These are phyloP conservation scores for Phlogophora meticulosa DNA, from an alignment of 2,888 invertebrate genomes.

Conservation along the genomic window DNA sequence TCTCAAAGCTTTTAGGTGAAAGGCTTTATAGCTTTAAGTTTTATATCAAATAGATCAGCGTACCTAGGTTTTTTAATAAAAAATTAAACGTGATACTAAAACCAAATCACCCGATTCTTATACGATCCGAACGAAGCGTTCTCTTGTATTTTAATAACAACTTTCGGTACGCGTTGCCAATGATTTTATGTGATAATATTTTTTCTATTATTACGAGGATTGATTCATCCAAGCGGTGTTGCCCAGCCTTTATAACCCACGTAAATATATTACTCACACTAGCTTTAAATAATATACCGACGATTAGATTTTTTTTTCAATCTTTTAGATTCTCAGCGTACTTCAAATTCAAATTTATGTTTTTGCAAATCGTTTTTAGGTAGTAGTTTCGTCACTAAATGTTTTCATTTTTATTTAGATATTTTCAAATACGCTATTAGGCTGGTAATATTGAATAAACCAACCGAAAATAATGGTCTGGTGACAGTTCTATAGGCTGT, in stretches of 20 bases:
- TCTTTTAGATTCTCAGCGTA: conserved; percentile 24
- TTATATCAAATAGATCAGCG: not conserved
- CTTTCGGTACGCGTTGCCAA: conserved; percentile 43
- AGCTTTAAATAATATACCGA: conserved; percentile 27
- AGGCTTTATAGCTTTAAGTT: not conserved
- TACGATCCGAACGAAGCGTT: not conserved
- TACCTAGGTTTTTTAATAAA: not conserved
- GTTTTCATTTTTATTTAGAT: not conserved
- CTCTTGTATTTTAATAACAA: conserved; percentile 37
- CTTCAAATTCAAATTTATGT: conserved; percentile 28
- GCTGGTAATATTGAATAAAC: conserved; percentile 28
- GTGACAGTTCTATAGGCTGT: conserved; percentile 27
- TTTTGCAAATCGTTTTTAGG: conserved; percentile 39
- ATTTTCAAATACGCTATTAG: not conserved
- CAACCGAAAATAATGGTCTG: conserved; percentile 11
- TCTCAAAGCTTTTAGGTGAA: not conserved
- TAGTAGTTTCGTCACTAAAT: conserved; percentile 17
- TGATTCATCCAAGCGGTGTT: conserved; percentile 58
- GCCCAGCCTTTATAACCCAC: conserved; percentile 45
- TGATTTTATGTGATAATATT: conserved; percentile 46
- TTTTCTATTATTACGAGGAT: conserved; percentile 55
- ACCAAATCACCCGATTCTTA: conserved; percentile 8
- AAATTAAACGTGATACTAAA: not conserved
- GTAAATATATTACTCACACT: conserved; percentile 47
- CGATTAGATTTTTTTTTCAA: conserved; percentile 17